Evolutionary conservation across 2,797 vertebrate species (phyloP), one percentile per base, ranked within the genome.

Genomic region (Holocentrus rufus): DNA sequence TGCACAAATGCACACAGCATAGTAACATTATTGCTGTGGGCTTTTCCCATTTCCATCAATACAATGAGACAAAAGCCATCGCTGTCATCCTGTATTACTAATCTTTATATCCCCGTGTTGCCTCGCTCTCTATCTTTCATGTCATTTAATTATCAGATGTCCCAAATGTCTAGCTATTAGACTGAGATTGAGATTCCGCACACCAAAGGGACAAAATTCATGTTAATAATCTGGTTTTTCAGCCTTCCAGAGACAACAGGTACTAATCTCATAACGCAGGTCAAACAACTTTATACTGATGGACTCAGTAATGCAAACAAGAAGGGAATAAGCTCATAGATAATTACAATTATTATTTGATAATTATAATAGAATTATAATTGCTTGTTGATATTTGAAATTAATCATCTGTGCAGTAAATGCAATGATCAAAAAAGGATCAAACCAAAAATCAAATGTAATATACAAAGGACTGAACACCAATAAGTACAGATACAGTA

Each of bases 381-480:
- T n/a, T n/a, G n/a, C n/a, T n/a, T n/a, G 20, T 11, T 20, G 7
- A 82, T 22, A 84, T 87, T 71, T 81, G 58, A 50, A 71, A 77
- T 86, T 65, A 61, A 84, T 54, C 42, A 79, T 79, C 63, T 61
- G 42, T 57, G 72, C 61, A 68, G 58, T 82, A n/a, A 30, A 58
- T 31, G 17, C 17, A 39, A 66, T 18, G 5, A 73, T 58, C 22
- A 39, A 53, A 56, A 68, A 4, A 63, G 10, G 4, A 47, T 27
- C 18, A 0, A 14, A 50, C 17, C 30, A n/a, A 47, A 53, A 63
- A 63, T 65, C 6, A 49, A 10, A 5, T 36, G 34, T 4, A 27
- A 30, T 25, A 20, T 58, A 20, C 57, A 10, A n/a, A 13, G 53
- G 62, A 46, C 13, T 31, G 23, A 50, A 71, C 4, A 42, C 7